These are phyloP conservation scores for Bradysia coprophila DNA, from an alignment of 1,140 invertebrate species.

Conservation along the genomic window DNA sequence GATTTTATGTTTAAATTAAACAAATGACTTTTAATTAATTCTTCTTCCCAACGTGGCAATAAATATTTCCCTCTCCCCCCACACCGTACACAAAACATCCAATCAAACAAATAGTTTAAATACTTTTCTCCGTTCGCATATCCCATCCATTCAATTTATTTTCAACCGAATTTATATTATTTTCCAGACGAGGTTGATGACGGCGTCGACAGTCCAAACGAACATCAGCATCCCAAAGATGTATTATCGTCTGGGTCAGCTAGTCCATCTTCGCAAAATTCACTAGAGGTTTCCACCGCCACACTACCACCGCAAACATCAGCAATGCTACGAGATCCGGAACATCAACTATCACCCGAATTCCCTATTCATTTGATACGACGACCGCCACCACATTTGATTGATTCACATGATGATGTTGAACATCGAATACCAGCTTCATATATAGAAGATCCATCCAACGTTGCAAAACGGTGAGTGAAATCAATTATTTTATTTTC, in stretches of 20 bases:
- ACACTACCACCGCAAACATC: background rate
- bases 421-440: background rate
- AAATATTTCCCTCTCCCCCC: too few species aligned
- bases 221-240: conserved; percentile 3
- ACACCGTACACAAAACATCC: too few species aligned
- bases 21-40: background rate
- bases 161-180: too few species aligned
- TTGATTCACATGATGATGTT: conserved; percentile 7
- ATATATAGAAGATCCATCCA: background rate
- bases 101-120: too few species aligned
- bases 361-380: background rate
- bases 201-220: background rate
- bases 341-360: background rate
- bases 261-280: conserved; percentile 5
- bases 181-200: conserved; percentile 6
- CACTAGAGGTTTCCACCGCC: background rate
- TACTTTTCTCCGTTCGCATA: too few species aligned
- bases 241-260: conserved; percentile 4
- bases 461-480: conserved; percentile 2
- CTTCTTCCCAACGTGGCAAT: too few species aligned
- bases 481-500: conserved; percentile 1
- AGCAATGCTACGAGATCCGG: background rate
- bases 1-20: background rate
- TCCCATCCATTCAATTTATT: too few species aligned
- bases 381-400: conserved; percentile 5